Conservation (phyloP, 2,888 invertebrate genomes). For the Apoda limacodes region DNA sequence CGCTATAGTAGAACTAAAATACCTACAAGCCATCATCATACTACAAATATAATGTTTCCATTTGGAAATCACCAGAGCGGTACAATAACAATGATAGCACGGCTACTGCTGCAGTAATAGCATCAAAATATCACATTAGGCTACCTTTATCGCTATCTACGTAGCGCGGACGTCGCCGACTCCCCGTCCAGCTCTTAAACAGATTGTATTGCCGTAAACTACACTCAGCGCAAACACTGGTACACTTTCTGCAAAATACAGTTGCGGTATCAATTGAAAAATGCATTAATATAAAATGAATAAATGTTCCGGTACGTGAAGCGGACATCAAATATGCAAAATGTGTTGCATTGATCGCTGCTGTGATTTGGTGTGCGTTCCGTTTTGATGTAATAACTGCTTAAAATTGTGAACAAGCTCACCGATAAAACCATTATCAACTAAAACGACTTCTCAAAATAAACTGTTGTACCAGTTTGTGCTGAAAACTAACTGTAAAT, state of each 20-base stretch:
- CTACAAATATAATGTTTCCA: too few species aligned
- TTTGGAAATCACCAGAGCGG: too few species aligned
- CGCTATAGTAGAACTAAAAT: too few species aligned
- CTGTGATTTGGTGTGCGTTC: too few species aligned
- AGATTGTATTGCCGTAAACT: slow-evolving; percentile 57
- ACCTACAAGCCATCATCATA: too few species aligned
- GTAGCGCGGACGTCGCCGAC: slow-evolving; percentile 11
- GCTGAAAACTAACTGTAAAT: too few species aligned
- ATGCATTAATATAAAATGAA: slow-evolving; percentile 69
- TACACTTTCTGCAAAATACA: slow-evolving; percentile 45
- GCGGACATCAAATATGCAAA: slow-evolving; percentile 66
- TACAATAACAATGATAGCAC: slow-evolving; percentile 28
- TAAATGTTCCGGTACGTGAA: slow-evolving; percentile 57
- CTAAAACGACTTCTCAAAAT: too few species aligned
- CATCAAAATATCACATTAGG: slow-evolving; percentile 29
- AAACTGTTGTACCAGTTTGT: too few species aligned
- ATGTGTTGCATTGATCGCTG: slow-evolving; percentile 52
- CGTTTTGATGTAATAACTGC: too few species aligned
- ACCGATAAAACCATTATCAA: too few species aligned
- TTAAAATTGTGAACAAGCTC: too few species aligned
- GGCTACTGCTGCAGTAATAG: slow-evolving; percentile 31
- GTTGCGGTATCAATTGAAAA: slow-evolving; percentile 59
- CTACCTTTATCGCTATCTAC: background rate
- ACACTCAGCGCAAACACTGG: slow-evolving; percentile 50
- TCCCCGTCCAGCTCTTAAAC: slow-evolving; percentile 46